Conservation (phyloP, 2,888 invertebrate genomes). For the Dynastes maya region DNA sequence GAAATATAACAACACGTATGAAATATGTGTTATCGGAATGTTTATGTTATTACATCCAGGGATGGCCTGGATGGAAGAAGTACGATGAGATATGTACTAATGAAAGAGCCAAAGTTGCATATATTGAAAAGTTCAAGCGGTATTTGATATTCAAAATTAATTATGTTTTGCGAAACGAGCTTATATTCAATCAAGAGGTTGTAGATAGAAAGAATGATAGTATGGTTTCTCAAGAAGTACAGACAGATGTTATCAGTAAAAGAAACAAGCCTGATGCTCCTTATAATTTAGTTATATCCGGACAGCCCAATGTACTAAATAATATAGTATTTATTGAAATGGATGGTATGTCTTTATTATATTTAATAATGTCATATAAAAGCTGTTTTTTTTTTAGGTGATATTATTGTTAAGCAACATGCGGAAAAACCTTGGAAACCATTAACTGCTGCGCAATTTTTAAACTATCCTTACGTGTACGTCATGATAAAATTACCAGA, state of each 20-base stretch:
- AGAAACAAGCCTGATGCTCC: constrained; percentile 51
- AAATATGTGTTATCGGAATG: constrained; percentile 75
- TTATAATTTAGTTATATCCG: constrained; percentile 52
- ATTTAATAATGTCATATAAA: constrained; percentile 10
- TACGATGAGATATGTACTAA: constrained; percentile 37
- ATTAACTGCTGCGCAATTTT: constrained; percentile 50
- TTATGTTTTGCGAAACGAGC: constrained; percentile 48
- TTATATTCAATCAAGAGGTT: constrained; percentile 31
- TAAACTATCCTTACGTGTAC: constrained; percentile 55
- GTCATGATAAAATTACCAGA: constrained; percentile 55
- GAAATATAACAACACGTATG: constrained; percentile 64
- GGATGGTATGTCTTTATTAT: constrained; percentile 48
- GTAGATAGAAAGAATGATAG: neutral
- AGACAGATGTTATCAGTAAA: constrained; percentile 31
- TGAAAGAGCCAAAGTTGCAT: constrained; percentile 47
- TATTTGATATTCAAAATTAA: constrained; percentile 54
- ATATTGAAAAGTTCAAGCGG: constrained; percentile 52
- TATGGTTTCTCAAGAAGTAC: constrained; percentile 34
- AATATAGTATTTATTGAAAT: constrained; percentile 53
- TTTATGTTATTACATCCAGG: constrained; percentile 56
- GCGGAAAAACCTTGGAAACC: constrained; percentile 52
- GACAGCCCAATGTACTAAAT: constrained; percentile 54
- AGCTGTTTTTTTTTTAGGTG: constrained; percentile 48
- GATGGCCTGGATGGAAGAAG: constrained; percentile 58
- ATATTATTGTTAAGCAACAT: constrained; percentile 54